These are phyloP conservation scores for Ataeniobius toweri DNA, from an alignment of 2,797 vertebrate species.

Conservation along the genomic window DNA sequence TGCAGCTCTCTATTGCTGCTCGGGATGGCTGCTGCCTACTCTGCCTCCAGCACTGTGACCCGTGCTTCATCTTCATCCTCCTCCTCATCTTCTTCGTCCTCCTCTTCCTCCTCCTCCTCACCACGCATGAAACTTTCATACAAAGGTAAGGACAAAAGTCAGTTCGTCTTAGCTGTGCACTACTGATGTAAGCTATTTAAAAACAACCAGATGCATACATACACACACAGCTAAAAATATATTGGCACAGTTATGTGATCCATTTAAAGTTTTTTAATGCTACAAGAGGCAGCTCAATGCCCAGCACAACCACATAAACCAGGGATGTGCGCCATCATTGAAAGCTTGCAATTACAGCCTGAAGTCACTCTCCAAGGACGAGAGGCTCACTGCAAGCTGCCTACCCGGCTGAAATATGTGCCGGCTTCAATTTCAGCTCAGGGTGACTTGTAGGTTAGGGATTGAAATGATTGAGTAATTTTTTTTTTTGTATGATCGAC, in stretches of 20 bases:
- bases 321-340: conserved; percentile 53
- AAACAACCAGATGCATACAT: not conserved
- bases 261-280: conserved; percentile 36
- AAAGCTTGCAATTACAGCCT: conserved; percentile 57
- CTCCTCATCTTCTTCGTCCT: conserved; percentile 31
- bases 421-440: conserved; percentile 46
- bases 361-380: conserved; percentile 51
- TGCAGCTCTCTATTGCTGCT: conserved; percentile 75
- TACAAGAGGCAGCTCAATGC: conserved; percentile 43
- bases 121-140: conserved; percentile 84
- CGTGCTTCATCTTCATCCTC: conserved; percentile 38
- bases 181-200: not conserved
- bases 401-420: conserved; percentile 35
- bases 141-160: conserved; percentile 74
- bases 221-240: conserved; percentile 26
- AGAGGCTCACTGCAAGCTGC: conserved; percentile 35
- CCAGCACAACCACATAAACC: conserved; percentile 60
- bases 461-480: conserved; percentile 10
- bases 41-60: conserved; percentile 50
- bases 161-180: not conserved
- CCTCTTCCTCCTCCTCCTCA: conserved; percentile 68
- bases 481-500: not conserved
- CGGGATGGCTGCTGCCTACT: conserved; percentile 66
- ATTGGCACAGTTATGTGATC: conserved; percentile 43
- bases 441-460: conserved; percentile 22